These are phyloP conservation scores for Alca torda DNA, from an alignment of 2,797 vertebrate genomes.

Conservation along the genomic window DNA sequence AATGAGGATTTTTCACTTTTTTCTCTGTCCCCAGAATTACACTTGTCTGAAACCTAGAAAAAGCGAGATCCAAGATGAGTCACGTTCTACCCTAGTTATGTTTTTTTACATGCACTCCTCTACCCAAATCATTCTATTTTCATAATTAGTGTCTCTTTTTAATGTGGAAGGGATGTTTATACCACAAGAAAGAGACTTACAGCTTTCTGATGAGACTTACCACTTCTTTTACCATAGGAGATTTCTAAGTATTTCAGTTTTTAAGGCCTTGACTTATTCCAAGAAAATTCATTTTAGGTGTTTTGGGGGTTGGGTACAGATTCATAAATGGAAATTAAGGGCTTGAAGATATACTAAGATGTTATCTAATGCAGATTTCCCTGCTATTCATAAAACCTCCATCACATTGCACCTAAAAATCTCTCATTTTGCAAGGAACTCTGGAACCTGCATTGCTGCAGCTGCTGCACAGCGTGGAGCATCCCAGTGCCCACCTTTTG, in stretches of 20 bases:
- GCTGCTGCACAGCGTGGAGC: not conserved
- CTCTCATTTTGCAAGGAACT: not conserved
- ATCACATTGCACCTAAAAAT: not conserved
- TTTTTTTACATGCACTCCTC: accelerated
- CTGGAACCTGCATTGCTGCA: not conserved
- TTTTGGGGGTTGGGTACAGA: not conserved
- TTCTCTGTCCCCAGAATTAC: not conserved
- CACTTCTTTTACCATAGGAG: not conserved
- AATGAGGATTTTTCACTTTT: not conserved
- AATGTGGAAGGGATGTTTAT: not conserved
- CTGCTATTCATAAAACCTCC: not conserved
- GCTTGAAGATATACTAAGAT: not conserved
- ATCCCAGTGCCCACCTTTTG: not conserved
- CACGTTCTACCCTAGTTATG: not conserved
- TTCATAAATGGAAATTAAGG: not conserved
- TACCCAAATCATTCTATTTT: not conserved
- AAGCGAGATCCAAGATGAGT: accelerated
- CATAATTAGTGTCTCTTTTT: not conserved
- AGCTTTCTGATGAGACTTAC: not conserved
- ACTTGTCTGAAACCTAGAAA: not conserved
- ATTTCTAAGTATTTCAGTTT: not conserved
- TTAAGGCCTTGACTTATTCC: not conserved
- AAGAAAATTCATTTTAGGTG: not conserved
- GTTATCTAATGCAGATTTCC: not conserved
- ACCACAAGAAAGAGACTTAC: not conserved